Conservation (phyloP, 64 coral and sea anemone species). For the Porites lutea region DNA sequence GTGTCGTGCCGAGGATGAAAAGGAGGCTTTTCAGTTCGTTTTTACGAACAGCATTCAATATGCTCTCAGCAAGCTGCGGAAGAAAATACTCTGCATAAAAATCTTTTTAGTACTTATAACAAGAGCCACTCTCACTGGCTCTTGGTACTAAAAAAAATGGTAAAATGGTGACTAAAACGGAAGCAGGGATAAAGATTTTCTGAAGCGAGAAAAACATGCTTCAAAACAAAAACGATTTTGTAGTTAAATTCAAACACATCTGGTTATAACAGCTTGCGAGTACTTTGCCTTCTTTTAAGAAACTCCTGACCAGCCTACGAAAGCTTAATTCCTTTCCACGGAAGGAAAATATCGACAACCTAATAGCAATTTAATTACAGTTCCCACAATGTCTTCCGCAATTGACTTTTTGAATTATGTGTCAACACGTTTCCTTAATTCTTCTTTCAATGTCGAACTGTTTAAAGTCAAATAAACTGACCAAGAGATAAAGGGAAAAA, state of each 20-base stretch:
- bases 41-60: not conserved
- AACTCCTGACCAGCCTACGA: not conserved
- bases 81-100: too few species aligned
- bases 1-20: not conserved
- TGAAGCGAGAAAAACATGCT: not conserved
- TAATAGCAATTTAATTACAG: slow-evolving; percentile 13
- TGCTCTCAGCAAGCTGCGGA: not conserved
- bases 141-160: too few species aligned
- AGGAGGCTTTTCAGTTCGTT: not conserved
- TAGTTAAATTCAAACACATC: not conserved
- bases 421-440: not conserved
- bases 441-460: not conserved
- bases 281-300: not conserved
- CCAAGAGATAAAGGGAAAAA: too few species aligned
- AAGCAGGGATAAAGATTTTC: too few species aligned
- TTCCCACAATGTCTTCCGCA: not conserved
- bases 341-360: not conserved
- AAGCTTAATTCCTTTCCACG: not conserved
- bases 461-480: not conserved
- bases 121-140: too few species aligned
- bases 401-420: slow-evolving; percentile 1
- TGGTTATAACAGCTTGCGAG: not conserved
- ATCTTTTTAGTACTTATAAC: too few species aligned
- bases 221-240: not conserved
- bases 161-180: too few species aligned